phyloP scores from a whole-genome alignment of 2,113 vertebrate species.

The Sceloporus undulatus region DNA sequence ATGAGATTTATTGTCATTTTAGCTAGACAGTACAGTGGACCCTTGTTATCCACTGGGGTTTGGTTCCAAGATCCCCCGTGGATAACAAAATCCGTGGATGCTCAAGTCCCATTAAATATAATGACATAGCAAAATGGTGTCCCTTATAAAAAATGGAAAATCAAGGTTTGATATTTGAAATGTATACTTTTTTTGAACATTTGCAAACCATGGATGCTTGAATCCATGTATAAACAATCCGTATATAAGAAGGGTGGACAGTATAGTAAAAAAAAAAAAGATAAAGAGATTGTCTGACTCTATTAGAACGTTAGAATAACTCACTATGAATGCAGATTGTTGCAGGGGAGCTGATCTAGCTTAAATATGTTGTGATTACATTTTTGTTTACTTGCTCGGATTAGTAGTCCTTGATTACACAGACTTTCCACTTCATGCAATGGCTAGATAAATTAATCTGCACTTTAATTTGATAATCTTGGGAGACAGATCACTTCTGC shows the following conservation, averaged over 20 bases:
- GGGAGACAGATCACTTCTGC: conserved; percentile 63
- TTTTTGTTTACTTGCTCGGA: conserved; percentile 6
- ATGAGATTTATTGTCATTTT: not conserved
- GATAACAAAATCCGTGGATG: too few relatives aligned
- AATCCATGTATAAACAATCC: too few relatives aligned
- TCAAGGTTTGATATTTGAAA: too few relatives aligned
- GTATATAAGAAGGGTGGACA: too few relatives aligned
- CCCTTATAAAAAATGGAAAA: too few relatives aligned
- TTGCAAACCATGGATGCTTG: too few relatives aligned
- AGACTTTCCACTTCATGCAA: conserved; percentile 55
- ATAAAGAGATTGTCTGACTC: not conserved
- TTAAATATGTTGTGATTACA: conserved; percentile 20
- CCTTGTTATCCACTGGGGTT: too few relatives aligned
- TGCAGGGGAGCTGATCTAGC: not conserved
- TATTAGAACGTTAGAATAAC: not conserved
- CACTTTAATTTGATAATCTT: conserved; percentile 63
- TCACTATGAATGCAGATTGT: not conserved
- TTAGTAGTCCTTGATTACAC: conserved; percentile 54
- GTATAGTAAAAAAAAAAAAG: too few relatives aligned
- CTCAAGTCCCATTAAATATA: too few relatives aligned
- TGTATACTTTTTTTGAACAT: too few relatives aligned
- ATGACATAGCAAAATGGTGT: too few relatives aligned
- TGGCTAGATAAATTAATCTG: conserved; percentile 64
- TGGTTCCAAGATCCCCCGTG: too few relatives aligned
- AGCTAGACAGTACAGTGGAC: not conserved